A percentile compares a stretch with the other conserved stretches of the same genome.
Conservation (phyloP, 2,797 vertebrate genomes). For the Carcharodon carcharias region DNA sequence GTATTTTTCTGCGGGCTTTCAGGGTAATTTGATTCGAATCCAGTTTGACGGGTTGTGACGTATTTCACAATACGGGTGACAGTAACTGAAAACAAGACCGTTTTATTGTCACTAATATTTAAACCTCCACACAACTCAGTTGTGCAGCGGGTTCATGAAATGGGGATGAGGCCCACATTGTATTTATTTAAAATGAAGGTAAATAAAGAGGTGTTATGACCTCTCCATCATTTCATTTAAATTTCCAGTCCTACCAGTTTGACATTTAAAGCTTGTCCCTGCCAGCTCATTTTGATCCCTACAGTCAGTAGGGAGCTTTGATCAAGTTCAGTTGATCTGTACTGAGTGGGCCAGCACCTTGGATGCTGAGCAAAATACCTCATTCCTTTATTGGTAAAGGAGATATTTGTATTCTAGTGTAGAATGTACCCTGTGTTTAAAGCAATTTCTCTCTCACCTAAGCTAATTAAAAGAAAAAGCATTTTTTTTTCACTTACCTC, state of each 20-base stretch:
- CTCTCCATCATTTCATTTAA: neutral
- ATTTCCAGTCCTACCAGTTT: neutral
- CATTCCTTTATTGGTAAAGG: neutral
- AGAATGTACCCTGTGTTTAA: neutral
- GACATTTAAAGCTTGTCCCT: neutral
- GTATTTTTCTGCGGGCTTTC: no score
- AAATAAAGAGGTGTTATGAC: neutral
- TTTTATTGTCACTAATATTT: neutral
- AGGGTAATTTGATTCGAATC: no score
- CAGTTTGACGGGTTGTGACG: no score
- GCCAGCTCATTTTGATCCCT: neutral
- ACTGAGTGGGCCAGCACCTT: neutral
- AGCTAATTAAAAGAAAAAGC: neutral
- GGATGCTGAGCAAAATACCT: neutral
- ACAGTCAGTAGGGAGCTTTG: neutral
- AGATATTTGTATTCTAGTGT: neutral
- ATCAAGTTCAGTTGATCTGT: neutral
- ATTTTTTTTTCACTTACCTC: neutral
- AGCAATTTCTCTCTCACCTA: neutral
- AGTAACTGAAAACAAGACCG: neutral
- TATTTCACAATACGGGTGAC: neutral
- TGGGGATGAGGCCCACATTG: neutral
- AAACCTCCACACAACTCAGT: neutral
- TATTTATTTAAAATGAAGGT: neutral
- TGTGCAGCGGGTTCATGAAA: neutral